Evolutionary conservation across 2,113 vertebrate species (phyloP).

Genomic region (Microtus richardsoni): DNA sequence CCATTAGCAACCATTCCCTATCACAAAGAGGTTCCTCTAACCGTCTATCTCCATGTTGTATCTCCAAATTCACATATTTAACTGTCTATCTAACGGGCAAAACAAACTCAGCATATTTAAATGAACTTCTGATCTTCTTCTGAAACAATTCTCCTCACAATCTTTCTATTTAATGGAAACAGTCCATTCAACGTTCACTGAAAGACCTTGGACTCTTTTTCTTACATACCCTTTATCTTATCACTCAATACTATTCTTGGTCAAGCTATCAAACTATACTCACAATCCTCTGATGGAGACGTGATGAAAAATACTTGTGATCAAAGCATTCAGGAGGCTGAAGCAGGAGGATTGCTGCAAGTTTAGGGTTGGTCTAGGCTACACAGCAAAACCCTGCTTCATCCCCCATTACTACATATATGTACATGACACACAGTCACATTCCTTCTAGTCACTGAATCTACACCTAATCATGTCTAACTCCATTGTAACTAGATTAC

Average conservation of each 20-base stretch:
- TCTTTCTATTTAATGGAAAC: slow-evolving; percentile 24
- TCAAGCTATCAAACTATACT: background rate
- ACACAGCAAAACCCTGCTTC: background rate
- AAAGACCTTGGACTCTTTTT: slow-evolving; percentile 9
- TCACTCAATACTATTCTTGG: background rate
- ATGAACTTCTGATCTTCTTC: background rate
- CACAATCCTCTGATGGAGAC: background rate
- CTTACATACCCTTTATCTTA: background rate
- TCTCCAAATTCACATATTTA: slow-evolving; percentile 17
- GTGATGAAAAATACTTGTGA: background rate
- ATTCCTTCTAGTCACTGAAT: background rate
- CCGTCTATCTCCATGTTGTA: background rate
- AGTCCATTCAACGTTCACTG: background rate
- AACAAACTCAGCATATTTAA: background rate
- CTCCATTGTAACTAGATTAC: background rate
- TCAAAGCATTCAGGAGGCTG: background rate
- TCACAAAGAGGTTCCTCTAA: background rate
- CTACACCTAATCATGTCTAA: background rate
- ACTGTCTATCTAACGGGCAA: background rate
- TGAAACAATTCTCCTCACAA: slow-evolving; percentile 14
- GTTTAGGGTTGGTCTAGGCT: background rate
- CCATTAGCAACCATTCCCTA: background rate
- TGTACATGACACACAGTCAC: background rate
- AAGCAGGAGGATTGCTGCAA: background rate
- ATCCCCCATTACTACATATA: background rate